Conservation (phyloP, 2,797 vertebrate genomes). For the Clarias platycephalus region DNA sequence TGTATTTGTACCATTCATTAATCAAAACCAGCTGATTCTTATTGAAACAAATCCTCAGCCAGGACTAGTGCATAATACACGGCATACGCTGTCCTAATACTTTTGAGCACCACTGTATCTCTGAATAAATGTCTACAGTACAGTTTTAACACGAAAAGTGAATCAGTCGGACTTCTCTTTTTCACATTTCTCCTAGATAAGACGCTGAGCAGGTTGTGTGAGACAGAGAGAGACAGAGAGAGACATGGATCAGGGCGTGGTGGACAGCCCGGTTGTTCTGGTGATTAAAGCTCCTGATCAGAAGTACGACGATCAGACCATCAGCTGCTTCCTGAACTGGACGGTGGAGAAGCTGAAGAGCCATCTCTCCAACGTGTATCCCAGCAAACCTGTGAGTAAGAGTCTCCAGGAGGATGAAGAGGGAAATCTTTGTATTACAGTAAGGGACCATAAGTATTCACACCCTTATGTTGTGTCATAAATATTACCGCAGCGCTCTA, state of each 20-base stretch:
- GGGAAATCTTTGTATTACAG: too few relatives aligned
- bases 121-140: neutral
- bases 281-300: conserved; percentile 96
- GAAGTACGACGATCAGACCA: conserved; percentile 95
- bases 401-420: neutral
- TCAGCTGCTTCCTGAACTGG: conserved; percentile 93
- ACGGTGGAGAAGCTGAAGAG: conserved; percentile 91
- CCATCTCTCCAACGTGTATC: conserved; percentile 91
- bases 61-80: too few relatives aligned
- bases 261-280: conserved; percentile 87
- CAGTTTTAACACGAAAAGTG: neutral
- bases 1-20: too few relatives aligned
- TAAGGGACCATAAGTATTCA: too few relatives aligned
- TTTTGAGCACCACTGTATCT: neutral
- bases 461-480: neutral
- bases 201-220: neutral
- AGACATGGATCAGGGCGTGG: conserved; percentile 79
- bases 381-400: conserved; percentile 90
- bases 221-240: neutral
- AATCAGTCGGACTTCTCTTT: neutral
- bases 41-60: too few relatives aligned
- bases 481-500: conserved; percentile 77
- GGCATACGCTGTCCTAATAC: too few relatives aligned
- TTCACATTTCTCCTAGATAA: neutral
- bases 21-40: too few relatives aligned